Conservation (phyloP, 1,140 invertebrate species). For the Acromyrmex echinatior region DNA sequence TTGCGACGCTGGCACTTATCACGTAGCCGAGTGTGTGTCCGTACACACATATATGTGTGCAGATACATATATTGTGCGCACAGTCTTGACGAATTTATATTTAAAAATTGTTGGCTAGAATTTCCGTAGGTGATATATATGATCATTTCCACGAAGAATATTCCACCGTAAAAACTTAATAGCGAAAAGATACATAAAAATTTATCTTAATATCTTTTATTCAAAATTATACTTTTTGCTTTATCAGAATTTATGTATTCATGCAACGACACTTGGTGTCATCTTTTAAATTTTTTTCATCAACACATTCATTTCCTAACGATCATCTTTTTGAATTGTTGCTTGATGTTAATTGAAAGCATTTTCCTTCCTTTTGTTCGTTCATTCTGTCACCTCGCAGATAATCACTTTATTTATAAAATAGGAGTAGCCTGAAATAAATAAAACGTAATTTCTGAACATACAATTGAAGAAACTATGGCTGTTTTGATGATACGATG, state of each 20-base stretch:
- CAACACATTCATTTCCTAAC: neutral
- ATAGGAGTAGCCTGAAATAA: neutral
- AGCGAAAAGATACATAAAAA: neutral
- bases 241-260: neutral
- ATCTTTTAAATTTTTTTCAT: too few relatives aligned
- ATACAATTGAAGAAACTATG: neutral
- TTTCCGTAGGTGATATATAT: neutral
- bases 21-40: neutral
- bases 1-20: conserved; percentile 58
- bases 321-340: neutral
- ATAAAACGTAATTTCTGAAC: neutral
- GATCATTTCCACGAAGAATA: neutral
- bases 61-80: neutral
- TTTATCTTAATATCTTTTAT: neutral
- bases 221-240: neutral
- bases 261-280: neutral
- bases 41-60: too few relatives aligned
- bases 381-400: neutral
- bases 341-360: neutral
- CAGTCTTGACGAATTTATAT: neutral
- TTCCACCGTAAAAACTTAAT: neutral
- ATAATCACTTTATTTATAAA: neutral
- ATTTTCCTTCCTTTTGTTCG: neutral
- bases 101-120: conserved; percentile 2
- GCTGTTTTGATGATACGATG: conserved; percentile 46